Percentiles rank a stretch among this genome's conserved stretches.
These are phyloP conservation scores for Alectura lathami DNA, from an alignment of 2,113 vertebrate genomes.

Conservation along the genomic window DNA sequence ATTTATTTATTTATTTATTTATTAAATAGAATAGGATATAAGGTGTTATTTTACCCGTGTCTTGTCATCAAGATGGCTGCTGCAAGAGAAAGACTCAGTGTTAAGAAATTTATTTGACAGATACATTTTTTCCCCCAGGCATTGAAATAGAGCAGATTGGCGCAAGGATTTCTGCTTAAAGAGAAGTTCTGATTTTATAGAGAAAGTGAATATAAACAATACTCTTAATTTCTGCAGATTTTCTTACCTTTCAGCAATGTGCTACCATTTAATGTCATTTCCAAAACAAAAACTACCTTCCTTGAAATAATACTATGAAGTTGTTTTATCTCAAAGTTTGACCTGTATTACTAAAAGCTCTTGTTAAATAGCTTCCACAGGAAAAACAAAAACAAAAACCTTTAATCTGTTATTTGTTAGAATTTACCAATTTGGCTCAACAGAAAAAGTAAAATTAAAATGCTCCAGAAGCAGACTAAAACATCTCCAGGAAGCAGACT, in stretches of 20 bases:
- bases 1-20: no score
- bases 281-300: background rate
- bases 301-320: background rate
- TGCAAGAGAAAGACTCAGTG: background rate
- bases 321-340: constrained; percentile 4
- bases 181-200: background rate
- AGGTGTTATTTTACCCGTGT: background rate
- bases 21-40: background rate
- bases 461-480: no score
- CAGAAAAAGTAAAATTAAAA: background rate
- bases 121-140: background rate
- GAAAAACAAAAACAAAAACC: background rate
- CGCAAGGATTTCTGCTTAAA: background rate
- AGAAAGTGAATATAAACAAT: background rate
- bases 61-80: background rate
- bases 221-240: constrained; percentile 3
- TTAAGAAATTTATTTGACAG: constrained; percentile 19
- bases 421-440: background rate
- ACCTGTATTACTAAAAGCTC: constrained; percentile 18
- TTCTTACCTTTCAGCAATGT: background rate
- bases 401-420: background rate
- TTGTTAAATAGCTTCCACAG: background rate
- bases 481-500: background rate
- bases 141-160: background rate
- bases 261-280: background rate